phyloP scores from a whole-genome alignment of 2,113 vertebrate genomes.

The Vimba vimba region DNA sequence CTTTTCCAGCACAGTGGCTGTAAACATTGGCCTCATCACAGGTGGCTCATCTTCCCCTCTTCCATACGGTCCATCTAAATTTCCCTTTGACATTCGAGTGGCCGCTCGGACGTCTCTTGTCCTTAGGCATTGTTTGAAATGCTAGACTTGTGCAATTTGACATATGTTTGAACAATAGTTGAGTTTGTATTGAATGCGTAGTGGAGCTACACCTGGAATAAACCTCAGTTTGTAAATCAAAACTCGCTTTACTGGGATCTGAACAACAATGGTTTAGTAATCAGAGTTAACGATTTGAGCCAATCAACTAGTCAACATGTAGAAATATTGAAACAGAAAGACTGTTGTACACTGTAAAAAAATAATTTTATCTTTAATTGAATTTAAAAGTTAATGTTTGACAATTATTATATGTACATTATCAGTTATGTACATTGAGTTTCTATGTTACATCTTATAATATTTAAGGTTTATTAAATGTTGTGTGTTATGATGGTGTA shows the following conservation, averaged over 20 bases:
- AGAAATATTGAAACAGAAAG: neutral
- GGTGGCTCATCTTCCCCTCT: constrained; percentile 18
- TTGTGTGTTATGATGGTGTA: too few relatives aligned
- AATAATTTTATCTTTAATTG: too few relatives aligned
- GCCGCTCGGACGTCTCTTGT: neutral
- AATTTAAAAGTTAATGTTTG: too few relatives aligned
- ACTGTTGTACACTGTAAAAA: neutral
- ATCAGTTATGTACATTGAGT: too few relatives aligned
- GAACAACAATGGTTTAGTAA: neutral
- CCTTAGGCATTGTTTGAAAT: neutral
- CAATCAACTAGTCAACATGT: neutral
- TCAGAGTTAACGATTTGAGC: neutral
- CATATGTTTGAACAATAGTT: neutral
- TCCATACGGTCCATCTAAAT: constrained; percentile 27
- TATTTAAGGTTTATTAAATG: too few relatives aligned
- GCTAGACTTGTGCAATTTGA: neutral
- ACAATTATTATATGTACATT: too few relatives aligned
- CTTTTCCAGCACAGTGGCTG: constrained; percentile 30
- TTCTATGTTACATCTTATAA: too few relatives aligned
- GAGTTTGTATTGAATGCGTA: neutral
- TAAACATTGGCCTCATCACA: constrained; percentile 40
- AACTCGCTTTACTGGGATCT: neutral
- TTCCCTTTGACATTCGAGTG: neutral
- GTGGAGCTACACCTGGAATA: neutral
- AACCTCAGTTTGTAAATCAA: neutral